Base-by-base conservation (phyloP, 2,797 vertebrate genomes). In the Cyclura pinguis region DNA sequence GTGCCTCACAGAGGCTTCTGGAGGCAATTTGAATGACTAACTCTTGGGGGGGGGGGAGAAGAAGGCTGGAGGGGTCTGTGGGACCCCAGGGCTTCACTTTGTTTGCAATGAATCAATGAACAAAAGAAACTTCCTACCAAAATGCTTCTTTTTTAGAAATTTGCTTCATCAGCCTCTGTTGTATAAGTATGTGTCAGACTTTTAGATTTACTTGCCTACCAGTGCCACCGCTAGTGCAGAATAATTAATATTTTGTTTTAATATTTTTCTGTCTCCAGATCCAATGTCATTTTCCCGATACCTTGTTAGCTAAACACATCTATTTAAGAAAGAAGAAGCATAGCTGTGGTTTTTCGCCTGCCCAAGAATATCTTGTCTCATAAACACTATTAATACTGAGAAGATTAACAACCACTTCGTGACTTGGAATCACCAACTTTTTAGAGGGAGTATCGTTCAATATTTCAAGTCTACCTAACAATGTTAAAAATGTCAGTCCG, bases 351-450 rank as follows among this genome's bases (percentile, higher is more conserved):
- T 90, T 89, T 50, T n/a, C 8, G 74, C 38, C 35, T 92, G 83
- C 89, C 82, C 82, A 42, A 88, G 86, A 92, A 20, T 7, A 69
- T 89, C 88, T 92, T 2, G 0, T 93, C 76, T 8, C 47, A 12
- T n/a, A 88, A 74, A 62, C 82, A 52, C 52, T 24, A 80, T 83
- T 91, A 80, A 76, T 88, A 0, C 55, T 88, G 77, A 88, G 83
- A 73, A 47, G 42, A 47, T 47, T 47, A 47, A 47, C 42, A 47
- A 47, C 42, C 42, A 42, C 62, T 91, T 90, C 55, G 88, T 89
- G 88, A 14, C 62, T 91, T 94, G 59, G 64, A 81, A 90, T 92
- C 88, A 42, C 7, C 87, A 88, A 16, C 35, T 24, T 9, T 92
- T 92, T 78, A n/a, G 42, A 47, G 50, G 64, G 89, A 88, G 88